Percentiles rank a stretch among this genome's conserved stretches.
These are phyloP conservation scores for Globodera rostochiensis DNA, from an alignment of 1,140 invertebrate genomes.

Conservation along the genomic window DNA sequence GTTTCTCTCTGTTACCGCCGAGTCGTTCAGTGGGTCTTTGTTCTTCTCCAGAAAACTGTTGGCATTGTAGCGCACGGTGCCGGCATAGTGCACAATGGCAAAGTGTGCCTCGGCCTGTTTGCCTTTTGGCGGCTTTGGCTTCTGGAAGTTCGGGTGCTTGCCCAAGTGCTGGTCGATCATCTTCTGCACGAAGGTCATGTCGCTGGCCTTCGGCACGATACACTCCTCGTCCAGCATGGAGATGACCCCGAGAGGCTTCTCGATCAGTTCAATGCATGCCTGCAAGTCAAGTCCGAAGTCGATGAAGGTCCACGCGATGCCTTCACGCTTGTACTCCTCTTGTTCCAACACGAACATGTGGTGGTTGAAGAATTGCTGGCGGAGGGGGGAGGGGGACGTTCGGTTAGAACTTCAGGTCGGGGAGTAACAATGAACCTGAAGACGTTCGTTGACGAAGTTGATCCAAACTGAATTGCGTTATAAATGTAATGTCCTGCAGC, in stretches of 20 bases:
- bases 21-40: conserved; percentile 73
- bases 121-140: conserved; percentile 90
- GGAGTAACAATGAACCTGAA: conserved; percentile 68
- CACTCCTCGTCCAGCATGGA: conserved; percentile 99
- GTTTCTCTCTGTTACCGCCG: conserved; percentile 75
- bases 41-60: conserved; percentile 66
- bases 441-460: conserved; percentile 99
- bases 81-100: conserved; percentile 65
- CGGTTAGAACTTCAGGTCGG: neutral
- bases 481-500: too few relatives aligned
- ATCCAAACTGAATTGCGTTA: conserved; percentile 77
- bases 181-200: conserved; percentile 97
- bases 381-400: neutral
- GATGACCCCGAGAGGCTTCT: conserved; percentile 99
- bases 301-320: conserved; percentile 98
- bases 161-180: conserved; percentile 97
- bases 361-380: conserved; percentile 98
- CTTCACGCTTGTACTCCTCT: conserved; percentile 97
- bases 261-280: conserved; percentile 97
- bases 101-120: conserved; percentile 79
- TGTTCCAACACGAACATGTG: conserved; percentile 99
- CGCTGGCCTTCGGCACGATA: conserved; percentile 99
- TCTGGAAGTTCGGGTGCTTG: conserved; percentile 93
- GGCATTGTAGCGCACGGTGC: conserved; percentile 69
- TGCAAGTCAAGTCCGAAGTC: conserved; percentile 99